Percentiles rank a stretch among this genome's conserved stretches.
Conservation (phyloP, 1,140 invertebrate genomes). For the Rhizoglyphus robini region DNA sequence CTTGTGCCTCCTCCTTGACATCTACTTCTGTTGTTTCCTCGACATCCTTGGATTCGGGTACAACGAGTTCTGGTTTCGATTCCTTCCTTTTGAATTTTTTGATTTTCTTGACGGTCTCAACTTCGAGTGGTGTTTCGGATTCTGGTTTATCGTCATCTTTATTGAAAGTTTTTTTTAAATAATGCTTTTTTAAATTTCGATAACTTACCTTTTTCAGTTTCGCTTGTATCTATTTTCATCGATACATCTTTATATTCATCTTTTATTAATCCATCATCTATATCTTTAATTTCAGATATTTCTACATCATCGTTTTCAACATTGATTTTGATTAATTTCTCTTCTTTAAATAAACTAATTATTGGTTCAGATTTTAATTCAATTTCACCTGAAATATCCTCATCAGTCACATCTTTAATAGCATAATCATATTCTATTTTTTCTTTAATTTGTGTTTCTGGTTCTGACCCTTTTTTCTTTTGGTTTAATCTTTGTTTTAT, state of each 20-base stretch:
- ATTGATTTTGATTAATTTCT: not conserved
- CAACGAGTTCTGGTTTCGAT: not conserved
- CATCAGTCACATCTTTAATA: not conserved
- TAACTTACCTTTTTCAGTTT: not conserved
- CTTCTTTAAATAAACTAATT: not conserved
- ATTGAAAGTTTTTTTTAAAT: not conserved
- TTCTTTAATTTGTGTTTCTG: too few species aligned
- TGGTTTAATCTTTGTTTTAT: too few species aligned
- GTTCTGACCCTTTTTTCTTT: too few species aligned
- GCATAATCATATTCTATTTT: too few species aligned
- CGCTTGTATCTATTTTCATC: not conserved
- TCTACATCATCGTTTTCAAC: slow-evolving; percentile 2
- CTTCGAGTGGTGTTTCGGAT: not conserved
- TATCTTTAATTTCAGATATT: not conserved
- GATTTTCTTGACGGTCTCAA: not conserved
- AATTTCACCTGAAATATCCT: not conserved
- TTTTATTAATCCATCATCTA: not conserved
- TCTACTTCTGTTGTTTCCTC: not conserved
- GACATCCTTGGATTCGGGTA: not conserved
- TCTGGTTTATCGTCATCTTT: not conserved
- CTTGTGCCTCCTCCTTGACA: not conserved
- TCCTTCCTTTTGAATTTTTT: not conserved
- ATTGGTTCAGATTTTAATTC: not conserved
- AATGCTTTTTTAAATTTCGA: too few species aligned
- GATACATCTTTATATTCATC: not conserved